A percentile compares a stretch with the other conserved stretches of the same genome.
Conservation (phyloP, 2,888 invertebrate genomes). For the Abrostola tripartita region DNA sequence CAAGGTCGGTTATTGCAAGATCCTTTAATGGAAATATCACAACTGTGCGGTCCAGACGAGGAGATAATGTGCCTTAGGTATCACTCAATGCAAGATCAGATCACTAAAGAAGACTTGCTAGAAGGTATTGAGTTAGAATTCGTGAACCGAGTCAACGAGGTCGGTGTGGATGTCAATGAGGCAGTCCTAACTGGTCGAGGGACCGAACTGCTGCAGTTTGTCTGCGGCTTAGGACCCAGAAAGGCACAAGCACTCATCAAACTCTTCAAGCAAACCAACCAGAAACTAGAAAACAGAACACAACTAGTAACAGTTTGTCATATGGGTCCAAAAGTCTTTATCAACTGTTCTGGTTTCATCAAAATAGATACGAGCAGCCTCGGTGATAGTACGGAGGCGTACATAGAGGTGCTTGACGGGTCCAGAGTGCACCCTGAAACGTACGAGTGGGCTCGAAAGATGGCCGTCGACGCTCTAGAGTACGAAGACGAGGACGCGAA, state of each 20-base stretch:
- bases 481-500: slow-evolving; percentile 99
- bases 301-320: slow-evolving; percentile 98
- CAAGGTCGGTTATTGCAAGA: slow-evolving; percentile 97
- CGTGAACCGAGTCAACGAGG: slow-evolving; percentile 98
- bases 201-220: slow-evolving; percentile 97
- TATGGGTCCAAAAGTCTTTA: slow-evolving; percentile 99
- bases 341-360: slow-evolving; percentile 99
- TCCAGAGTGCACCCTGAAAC: slow-evolving; percentile 99
- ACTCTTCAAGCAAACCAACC: slow-evolving; percentile 96
- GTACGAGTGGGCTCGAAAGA: slow-evolving; percentile 99
- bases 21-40: slow-evolving; percentile 98
- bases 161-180: slow-evolving; percentile 98
- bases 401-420: slow-evolving; percentile 98
- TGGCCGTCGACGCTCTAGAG: slow-evolving; percentile 99
- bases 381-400: slow-evolving; percentile 97
- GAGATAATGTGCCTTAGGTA: slow-evolving; percentile 98
- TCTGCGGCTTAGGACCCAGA: slow-evolving; percentile 98
- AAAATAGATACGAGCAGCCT: slow-evolving; percentile 99
- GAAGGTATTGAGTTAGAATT: slow-evolving; percentile 96
- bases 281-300: slow-evolving; percentile 97
- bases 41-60: slow-evolving; percentile 98
- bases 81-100: slow-evolving; percentile 94
- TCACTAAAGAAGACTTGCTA: slow-evolving; percentile 94
- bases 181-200: slow-evolving; percentile 96
- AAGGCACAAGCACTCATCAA: slow-evolving; percentile 96